Base-by-base conservation (phyloP, 2,888 invertebrate genomes). In the Stenchaetothrips biformis region DNA sequence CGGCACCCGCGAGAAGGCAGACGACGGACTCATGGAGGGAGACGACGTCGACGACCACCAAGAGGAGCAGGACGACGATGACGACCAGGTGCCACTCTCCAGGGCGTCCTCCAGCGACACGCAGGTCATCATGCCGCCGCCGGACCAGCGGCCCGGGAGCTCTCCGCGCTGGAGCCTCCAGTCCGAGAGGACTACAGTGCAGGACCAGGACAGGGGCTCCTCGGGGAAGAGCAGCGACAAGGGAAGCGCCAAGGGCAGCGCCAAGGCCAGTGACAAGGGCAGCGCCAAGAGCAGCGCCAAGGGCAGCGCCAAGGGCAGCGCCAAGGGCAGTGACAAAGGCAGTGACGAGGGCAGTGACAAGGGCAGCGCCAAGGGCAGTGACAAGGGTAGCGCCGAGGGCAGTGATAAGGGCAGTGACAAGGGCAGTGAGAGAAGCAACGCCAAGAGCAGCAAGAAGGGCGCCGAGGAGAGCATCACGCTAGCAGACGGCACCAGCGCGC, bases 91-190 rank as follows among this genome's bases (percentile, higher is more conserved):
- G 8, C 53, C 8, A 18, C 18, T 53, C 13, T 53, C 53, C 53
- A 53, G 53, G 13, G 11, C 49, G 11, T 9, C 7, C 67, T 67
- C 21, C 67, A 67, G 67, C 21, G 67, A 67, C 21, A 67, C 67
- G n/a, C 67, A 9, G 21, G 67, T 67, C 67, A 67, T 67, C 67
- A 67, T 67, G 67, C 67, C 67, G 21, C 67, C 67, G 21, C 67
- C 67, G 67, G 67, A 67, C 21, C 21, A 67, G 67, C 67, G 67
- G 21, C 21, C 67, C 21, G n/a, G 6, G 7, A 7, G 21, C 7
- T 6, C 7, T 21, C 67, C n/a, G n/a, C 67, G 67, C 67, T 67
- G 67, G 67, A 67, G 67, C 21, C 21, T 67, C 21, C 67, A 67
- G 67, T 67, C 67, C 21, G 21, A 67, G 67, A 6, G 21, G 21